Evolutionary conservation across 2,113 vertebrate species (phyloP).

Genomic region (Pangasianodon gigas): DNA sequence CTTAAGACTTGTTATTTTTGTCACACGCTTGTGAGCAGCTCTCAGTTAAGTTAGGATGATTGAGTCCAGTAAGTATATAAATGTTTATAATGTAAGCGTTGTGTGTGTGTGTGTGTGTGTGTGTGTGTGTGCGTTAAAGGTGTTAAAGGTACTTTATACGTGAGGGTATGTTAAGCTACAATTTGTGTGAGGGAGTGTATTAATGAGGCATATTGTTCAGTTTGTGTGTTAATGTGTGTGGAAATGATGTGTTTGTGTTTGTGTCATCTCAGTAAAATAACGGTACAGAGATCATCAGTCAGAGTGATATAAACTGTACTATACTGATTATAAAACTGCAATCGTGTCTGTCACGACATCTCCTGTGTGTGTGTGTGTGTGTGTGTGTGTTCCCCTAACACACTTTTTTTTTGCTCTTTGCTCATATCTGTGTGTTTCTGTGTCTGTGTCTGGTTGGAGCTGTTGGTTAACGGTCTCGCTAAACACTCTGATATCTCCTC

Average conservation of each 20-base stretch:
- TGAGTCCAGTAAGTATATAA: conserved; percentile 19
- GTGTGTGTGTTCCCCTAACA: neutral
- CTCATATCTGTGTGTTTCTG: neutral
- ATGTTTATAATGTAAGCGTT: neutral
- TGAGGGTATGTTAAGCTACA: neutral
- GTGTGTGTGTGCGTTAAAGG: neutral
- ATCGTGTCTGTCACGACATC: neutral
- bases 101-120: neutral
- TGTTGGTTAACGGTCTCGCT: neutral
- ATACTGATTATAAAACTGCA: neutral
- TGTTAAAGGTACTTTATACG: neutral
- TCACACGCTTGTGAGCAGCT: neutral
- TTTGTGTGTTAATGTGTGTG: neutral
- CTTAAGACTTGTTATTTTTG: neutral
- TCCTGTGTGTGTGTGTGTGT: neutral
- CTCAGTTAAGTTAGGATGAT: conserved; percentile 6
- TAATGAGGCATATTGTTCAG: neutral
- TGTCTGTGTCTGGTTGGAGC: neutral
- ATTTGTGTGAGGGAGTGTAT: neutral
- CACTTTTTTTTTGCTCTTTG: neutral
- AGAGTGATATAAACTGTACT: neutral
- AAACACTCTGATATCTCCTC: neutral
- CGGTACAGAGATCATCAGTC: neutral
- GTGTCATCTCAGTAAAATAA: neutral
- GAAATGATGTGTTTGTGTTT: neutral